phyloP scores from a whole-genome alignment of 2,113 vertebrate genomes.

The Serilophus lunatus region DNA sequence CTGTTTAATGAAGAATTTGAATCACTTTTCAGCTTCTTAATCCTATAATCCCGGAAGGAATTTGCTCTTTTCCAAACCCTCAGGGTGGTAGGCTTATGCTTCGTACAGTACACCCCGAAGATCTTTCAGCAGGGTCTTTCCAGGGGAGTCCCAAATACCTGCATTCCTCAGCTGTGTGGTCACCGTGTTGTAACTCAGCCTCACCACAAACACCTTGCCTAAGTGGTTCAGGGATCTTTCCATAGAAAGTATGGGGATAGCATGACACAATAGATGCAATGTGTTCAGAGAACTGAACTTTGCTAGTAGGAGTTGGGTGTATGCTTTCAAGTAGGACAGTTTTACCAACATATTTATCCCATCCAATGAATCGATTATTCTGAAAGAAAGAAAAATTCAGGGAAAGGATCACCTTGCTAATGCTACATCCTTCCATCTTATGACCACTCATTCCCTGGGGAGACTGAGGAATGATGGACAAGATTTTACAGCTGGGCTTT shows the following conservation, averaged over 20 bases:
- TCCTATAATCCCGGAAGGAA: conserved; percentile 88
- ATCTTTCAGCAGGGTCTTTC: conserved; percentile 34
- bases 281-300: neutral
- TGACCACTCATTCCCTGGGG: neutral
- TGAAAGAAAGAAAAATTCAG: neutral
- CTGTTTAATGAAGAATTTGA: conserved; percentile 83
- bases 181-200: neutral
- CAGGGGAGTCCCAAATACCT: conserved; percentile 20
- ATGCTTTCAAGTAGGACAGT: accelerated
- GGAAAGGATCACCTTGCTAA: neutral
- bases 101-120: conserved; percentile 65
- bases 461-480: neutral
- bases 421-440: neutral
- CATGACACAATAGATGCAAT: neutral
- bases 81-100: conserved; percentile 62
- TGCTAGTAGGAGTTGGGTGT: neutral
- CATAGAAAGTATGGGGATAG: neutral
- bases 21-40: conserved; percentile 85
- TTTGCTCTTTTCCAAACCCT: conserved; percentile 78
- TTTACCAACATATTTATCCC: neutral
- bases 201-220: neutral
- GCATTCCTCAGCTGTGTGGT: conserved; percentile 16
- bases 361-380: neutral
- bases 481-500: neutral
- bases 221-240: neutral